Base-by-base conservation (phyloP, 1,140 invertebrate species). In the Drosophila navojoa region DNA sequence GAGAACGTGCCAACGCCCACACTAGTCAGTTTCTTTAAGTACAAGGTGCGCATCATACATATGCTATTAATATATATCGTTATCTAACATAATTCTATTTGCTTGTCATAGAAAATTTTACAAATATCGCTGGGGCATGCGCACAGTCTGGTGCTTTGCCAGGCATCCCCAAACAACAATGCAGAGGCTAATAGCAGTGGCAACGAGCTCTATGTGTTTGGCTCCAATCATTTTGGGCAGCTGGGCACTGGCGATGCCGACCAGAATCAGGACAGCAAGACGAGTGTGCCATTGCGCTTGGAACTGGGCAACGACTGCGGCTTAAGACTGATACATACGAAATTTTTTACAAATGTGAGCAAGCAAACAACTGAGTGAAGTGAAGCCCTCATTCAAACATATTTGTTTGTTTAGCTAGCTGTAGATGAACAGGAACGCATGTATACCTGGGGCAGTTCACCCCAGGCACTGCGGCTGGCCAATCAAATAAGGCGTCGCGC, bases 311-410 rank as follows among this genome's bases (percentile, higher is more conserved):
- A 38, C 35, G 93, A 93, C 74, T 92, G 78, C 75, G 81, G 78
- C 72, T 94, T 97, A 74, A 94, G 93, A 60, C 92, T 94, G 68
- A 95, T 97, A 81, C 93, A 95, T 61, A 95, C 96, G 32, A 95
- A 95, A 85, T 97, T 96, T 92, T 97, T 97, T 93, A 96, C 97
- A 79, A 96, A 95, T 93, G 96, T 97, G 93, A 94, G 95, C 93
- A 15, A 11, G 2, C 11, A 13, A 38, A 38, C 11, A 4, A 1
- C 35, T 3, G 0, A 9, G 7, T 10, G 35, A 38, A 38, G 1
- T 38, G 35, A 38, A 38, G 4, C 9, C 6, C 7, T 32, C 10
- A 38, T 3, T 38, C 3, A 13, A 0, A 5, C 6, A 44, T 44
- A 16, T 45, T 16, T 44, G 15, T 15, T 44, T 5, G 58, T 62